phyloP scores from a whole-genome alignment of 1,140 invertebrate genomes.

The Halotydeus destructor region DNA sequence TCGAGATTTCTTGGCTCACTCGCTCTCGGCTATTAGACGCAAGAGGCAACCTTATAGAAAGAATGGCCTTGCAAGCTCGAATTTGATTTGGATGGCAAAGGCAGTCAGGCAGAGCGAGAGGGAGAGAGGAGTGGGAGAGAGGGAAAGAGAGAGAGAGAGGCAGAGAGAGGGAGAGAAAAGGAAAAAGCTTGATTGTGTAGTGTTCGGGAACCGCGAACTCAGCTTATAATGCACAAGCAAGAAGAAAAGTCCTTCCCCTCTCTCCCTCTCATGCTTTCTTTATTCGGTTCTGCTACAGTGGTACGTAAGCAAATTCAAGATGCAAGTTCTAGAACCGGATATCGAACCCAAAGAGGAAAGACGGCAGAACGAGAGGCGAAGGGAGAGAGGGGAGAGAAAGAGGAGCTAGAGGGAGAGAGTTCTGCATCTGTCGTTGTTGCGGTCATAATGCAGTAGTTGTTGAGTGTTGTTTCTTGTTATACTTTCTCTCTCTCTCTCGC shows the following conservation, averaged over 20 bases:
- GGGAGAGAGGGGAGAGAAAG: neutral
- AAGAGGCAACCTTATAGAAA: neutral
- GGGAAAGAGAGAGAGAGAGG: neutral
- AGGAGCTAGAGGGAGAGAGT: neutral
- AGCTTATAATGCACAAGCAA: no score
- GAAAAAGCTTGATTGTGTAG: no score
- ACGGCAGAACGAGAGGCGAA: neutral
- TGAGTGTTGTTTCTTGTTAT: neutral
- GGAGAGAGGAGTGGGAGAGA: neutral
- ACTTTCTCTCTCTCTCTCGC: conserved; percentile 1
- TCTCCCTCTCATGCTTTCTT: no score
- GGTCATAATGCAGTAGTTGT: neutral
- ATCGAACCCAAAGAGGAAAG: neutral
- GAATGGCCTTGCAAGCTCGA: neutral
- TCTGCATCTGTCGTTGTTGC: neutral
- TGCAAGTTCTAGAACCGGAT: neutral
- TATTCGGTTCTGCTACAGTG: no score
- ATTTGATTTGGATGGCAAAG: neutral
- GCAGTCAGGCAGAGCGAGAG: neutral
- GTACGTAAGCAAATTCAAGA: neutral
- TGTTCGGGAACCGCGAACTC: no score
- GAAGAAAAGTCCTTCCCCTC: no score
- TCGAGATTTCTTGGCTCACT: neutral
- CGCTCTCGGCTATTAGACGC: neutral
- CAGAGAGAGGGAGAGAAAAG: no score